These are phyloP conservation scores for Glareola pratincola DNA, from an alignment of 2,113 vertebrate species.

Conservation along the genomic window DNA sequence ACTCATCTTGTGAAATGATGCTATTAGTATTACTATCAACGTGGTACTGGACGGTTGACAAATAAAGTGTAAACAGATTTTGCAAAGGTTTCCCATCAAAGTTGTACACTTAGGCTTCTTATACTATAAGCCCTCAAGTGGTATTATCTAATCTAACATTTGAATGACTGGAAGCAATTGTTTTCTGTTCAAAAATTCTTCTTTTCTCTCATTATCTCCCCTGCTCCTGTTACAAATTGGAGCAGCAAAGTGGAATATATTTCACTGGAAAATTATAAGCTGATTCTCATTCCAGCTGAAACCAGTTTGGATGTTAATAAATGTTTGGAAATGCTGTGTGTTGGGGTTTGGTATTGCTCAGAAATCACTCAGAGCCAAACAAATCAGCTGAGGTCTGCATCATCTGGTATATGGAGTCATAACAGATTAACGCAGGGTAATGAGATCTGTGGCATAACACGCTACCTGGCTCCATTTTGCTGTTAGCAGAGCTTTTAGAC, in stretches of 20 bases:
- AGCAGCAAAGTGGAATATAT: not conserved
- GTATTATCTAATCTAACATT: conserved; percentile 23
- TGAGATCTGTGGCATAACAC: not conserved
- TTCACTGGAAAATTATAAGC: not conserved
- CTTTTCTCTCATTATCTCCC: not conserved
- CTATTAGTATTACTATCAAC: conserved; percentile 6
- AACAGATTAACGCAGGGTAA: conserved; percentile 2
- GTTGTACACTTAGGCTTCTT: not conserved
- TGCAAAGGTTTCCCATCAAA: not conserved
- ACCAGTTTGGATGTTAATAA: conserved; percentile 42
- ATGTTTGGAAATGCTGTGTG: not conserved
- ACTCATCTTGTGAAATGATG: not conserved
- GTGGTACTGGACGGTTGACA: not conserved
- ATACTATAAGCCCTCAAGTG: not conserved
- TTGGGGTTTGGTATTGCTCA: not conserved
- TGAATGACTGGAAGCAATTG: conserved; percentile 37
- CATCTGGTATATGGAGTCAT: not conserved
- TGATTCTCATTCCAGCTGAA: not conserved
- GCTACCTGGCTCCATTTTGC: not conserved
- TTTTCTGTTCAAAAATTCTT: conserved; percentile 8
- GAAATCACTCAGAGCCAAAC: not conserved
- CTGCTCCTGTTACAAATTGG: not conserved
- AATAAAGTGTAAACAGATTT: conserved; percentile 40
- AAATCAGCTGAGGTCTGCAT: conserved; percentile 7
- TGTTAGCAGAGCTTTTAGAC: not conserved